phyloP scores from a whole-genome alignment of 2,113 vertebrate species.

The Hemicordylus capensis region DNA sequence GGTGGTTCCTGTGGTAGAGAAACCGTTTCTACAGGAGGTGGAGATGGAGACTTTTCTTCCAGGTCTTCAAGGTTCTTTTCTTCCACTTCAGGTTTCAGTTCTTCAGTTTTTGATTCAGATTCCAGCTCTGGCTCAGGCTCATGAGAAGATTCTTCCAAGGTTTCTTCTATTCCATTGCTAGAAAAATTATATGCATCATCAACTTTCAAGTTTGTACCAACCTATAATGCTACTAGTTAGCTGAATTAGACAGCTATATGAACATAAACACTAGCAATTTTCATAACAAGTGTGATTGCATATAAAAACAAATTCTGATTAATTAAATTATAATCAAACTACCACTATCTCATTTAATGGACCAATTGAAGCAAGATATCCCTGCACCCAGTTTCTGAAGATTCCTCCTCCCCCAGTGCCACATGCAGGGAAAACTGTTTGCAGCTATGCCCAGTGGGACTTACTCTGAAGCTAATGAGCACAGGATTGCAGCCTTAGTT shows the following conservation, averaged over 20 bases:
- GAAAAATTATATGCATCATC: constrained; percentile 46
- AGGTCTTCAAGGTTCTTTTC: constrained; percentile 90
- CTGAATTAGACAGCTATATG: neutral
- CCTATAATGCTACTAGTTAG: neutral
- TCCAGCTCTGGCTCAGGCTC: constrained; percentile 82
- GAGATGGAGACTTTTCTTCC: constrained; percentile 90
- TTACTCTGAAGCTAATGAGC: no score
- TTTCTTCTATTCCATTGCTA: constrained; percentile 84
- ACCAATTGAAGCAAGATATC: no score
- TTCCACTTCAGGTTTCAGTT: constrained; percentile 84
- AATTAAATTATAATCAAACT: no score
- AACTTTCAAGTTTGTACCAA: neutral
- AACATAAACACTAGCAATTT: neutral
- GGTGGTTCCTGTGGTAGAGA: constrained; percentile 88
- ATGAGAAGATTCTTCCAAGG: constrained; percentile 80
- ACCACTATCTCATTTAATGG: no score
- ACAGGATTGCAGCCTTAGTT: no score
- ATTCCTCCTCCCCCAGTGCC: no score
- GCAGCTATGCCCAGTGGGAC: no score
- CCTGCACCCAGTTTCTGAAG: no score
- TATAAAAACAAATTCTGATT: neutral
- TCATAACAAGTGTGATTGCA: neutral
- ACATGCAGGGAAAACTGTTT: no score
- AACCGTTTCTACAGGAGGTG: constrained; percentile 88
- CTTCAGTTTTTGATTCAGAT: constrained; percentile 83